These are phyloP conservation scores for Gymnogyps californianus DNA, from an alignment of 2,113 vertebrate species.

Conservation along the genomic window DNA sequence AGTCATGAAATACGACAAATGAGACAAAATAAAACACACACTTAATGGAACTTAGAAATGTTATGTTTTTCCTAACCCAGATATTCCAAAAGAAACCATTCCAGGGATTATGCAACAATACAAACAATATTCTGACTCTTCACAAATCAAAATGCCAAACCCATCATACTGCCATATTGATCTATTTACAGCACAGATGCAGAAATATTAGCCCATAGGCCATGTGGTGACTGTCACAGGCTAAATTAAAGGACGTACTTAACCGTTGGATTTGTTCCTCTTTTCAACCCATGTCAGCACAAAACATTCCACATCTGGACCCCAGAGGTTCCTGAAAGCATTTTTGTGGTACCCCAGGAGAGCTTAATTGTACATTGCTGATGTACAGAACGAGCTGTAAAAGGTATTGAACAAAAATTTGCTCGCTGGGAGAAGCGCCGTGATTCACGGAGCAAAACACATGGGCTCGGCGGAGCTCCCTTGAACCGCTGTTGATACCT, in stretches of 20 bases:
- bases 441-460: neutral
- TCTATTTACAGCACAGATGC: conserved; percentile 35
- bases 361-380: neutral
- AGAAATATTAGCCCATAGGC: neutral
- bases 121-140: neutral
- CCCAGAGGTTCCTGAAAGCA: conserved; percentile 63
- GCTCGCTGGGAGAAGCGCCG: neutral
- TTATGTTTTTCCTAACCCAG: neutral
- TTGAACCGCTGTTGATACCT: accelerated
- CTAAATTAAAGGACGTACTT: conserved; percentile 5
- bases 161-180: neutral
- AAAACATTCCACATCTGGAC: conserved; percentile 65
- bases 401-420: neutral
- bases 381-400: conserved; percentile 6
- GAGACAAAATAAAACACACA: neutral
- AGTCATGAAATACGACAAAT: neutral
- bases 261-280: neutral
- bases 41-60: neutral
- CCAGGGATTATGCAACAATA: neutral
- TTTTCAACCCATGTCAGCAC: conserved; percentile 10
- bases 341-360: conserved; percentile 50
- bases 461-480: accelerated
- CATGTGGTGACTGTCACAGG: conserved; percentile 56
- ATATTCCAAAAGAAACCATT: neutral
- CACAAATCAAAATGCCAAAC: neutral